Evolutionary conservation across 2,888 invertebrate species (phyloP), one percentile per base, ranked within the genome.

Genomic region (Alloscopus bannaensis): DNA sequence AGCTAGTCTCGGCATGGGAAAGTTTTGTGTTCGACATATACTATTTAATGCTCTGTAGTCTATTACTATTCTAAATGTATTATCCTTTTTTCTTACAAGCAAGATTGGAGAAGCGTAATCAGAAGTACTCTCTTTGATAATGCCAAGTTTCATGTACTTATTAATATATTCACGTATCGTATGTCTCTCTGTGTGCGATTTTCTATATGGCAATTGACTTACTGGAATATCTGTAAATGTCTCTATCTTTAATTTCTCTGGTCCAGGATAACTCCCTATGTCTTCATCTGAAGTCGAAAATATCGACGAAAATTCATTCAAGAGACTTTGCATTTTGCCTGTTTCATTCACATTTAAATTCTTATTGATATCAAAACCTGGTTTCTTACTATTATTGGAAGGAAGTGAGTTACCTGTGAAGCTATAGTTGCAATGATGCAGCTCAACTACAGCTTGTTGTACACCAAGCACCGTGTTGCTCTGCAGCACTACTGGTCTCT

Each of bases 21-120:
- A 71, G 2, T 4, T 20, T 28, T 40, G 57, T n/a, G 24, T 57
- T 26, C 26, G 42, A 0, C 45, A 40, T 3, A 28, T 26, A 11
- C 42, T 31, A 42, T 69, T 69, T 13, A 69, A 18, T 24, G 11
- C 16, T 13, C 69, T 24, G 45, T 59, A 59, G 29, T 69, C 69
- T 1, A 69, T 28, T 11, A 18, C 20, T 1, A 69, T 6, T n/a
- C 69, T 20, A 26, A n/a, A 66, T 1, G 18, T 16, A 1, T 29
- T 3, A 28, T 69, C 42, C 13, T 42, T 42, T 28, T 59, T 69
- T n/a, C 20, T 16, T 8, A 69, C 29, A 13, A 57, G n/a, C 11
- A 69, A 16, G 1, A 69, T 57, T 6, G 69, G 69, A 8, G 59
- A 69, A 13, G 57, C 69, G 8, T 42, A 69, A 18, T 69, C 59